Evolutionary conservation across 64 coral and sea anemone species (phyloP).

Genomic region (Stichodactyla helianthus): DNA sequence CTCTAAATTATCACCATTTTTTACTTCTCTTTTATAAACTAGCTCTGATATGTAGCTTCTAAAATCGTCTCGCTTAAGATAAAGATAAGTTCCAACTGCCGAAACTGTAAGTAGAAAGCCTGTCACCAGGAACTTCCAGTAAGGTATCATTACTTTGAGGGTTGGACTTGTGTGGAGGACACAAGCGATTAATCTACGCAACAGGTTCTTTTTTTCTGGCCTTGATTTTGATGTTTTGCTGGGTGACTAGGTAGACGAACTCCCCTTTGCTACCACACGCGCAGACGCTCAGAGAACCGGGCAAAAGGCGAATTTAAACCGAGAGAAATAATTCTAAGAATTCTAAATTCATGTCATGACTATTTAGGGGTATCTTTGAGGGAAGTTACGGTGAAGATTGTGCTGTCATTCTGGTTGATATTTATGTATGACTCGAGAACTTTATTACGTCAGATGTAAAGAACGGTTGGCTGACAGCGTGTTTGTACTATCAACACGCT

Average conservation of each 20-base stretch:
- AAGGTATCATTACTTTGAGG: background rate
- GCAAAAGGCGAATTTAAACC: background rate
- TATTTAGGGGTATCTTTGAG: background rate
- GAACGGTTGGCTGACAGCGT: conserved; percentile 6
- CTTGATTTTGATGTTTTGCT: background rate
- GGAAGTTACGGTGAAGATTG: background rate
- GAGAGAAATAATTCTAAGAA: background rate
- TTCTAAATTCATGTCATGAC: background rate
- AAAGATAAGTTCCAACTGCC: background rate
- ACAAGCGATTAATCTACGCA: background rate
- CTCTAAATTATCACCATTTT: conserved; percentile 30
- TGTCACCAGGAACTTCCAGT: background rate
- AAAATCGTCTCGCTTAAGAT: conserved; percentile 1
- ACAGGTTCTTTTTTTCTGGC: background rate
- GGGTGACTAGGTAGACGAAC: background rate
- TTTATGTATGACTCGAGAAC: conserved; percentile 26
- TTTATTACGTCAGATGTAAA: conserved; percentile 25
- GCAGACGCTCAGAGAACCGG: background rate
- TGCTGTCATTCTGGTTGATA: background rate
- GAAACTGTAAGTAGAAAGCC: conserved; percentile 14
- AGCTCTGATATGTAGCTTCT: background rate
- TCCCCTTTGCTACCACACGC: background rate
- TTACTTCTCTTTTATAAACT: conserved; percentile 20
- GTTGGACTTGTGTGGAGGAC: background rate
- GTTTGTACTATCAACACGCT: background rate